A percentile compares a stretch with the other conserved stretches of the same genome.
These are phyloP conservation scores for Psittacus erithacus DNA, from an alignment of 2,113 vertebrate species.

Conservation along the genomic window DNA sequence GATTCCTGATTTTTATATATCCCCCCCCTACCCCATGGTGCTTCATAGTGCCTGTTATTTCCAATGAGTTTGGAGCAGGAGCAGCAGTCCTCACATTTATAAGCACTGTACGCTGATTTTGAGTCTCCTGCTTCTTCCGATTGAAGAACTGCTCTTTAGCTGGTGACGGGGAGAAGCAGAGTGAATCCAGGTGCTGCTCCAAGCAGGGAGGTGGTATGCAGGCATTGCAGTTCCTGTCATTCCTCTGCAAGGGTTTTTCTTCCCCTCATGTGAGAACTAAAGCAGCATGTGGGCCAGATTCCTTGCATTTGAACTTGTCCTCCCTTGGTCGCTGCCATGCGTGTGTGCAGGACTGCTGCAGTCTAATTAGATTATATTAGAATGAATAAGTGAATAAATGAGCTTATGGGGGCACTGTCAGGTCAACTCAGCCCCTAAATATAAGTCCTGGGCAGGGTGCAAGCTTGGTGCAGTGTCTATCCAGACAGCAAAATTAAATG, in stretches of 20 bases:
- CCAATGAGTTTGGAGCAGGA: not conserved
- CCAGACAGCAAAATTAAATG: not conserved
- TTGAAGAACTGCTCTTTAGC: not conserved
- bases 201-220: not conserved
- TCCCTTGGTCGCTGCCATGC: not conserved
- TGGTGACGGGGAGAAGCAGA: not conserved
- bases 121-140: not conserved
- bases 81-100: rapidly evolving
- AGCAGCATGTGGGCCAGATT: not conserved
- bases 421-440: constrained; percentile 41
- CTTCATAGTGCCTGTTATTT: not conserved
- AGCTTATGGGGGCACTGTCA: constrained; percentile 34
- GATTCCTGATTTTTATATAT: not conserved
- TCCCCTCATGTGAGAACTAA: rapidly evolving
- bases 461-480: not conserved
- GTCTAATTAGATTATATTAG: constrained; percentile 55
- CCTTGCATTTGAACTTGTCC: not conserved
- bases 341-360: not conserved
- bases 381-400: constrained; percentile 62
- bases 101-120: rapidly evolving
- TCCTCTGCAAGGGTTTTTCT: not conserved
- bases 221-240: not conserved
- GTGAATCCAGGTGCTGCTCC: not conserved
- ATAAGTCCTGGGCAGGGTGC: not conserved
- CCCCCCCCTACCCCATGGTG: rapidly evolving